Evolutionary conservation across 2,113 vertebrate genomes (phyloP).

Genomic region (Fulica atra): DNA sequence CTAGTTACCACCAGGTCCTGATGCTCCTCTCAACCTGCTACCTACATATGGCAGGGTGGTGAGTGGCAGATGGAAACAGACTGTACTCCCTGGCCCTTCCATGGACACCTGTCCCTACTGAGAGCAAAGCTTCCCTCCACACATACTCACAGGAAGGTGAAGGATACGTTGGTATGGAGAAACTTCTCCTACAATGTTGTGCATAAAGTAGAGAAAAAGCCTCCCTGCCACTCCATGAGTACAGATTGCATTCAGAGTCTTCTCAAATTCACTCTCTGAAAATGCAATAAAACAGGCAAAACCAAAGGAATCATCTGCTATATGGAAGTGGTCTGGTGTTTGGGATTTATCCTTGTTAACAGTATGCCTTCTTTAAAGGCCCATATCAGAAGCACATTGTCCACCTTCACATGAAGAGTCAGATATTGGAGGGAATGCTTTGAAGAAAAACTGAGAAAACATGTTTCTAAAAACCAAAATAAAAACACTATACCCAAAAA

Average conservation of each 20-base stretch:
- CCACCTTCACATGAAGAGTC: background rate
- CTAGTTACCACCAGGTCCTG: background rate
- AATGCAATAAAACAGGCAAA: background rate
- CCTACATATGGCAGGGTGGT: background rate
- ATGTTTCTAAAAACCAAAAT: background rate
- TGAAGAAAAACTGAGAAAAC: background rate
- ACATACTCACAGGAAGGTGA: background rate
- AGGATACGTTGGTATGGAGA: background rate
- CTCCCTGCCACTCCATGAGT: background rate
- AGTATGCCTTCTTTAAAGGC: background rate
- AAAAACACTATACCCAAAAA: background rate
- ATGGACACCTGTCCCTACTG: fast-evolving
- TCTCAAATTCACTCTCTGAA: background rate
- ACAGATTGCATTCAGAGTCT: background rate
- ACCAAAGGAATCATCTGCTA: background rate
- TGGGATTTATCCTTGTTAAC: background rate
- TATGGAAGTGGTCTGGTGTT: background rate
- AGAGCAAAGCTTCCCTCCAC: background rate
- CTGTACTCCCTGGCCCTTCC: fast-evolving
- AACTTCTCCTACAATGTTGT: background rate
- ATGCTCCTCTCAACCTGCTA: background rate
- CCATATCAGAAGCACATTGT: background rate
- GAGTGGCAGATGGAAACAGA: background rate
- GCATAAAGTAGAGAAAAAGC: background rate
- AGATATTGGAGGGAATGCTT: background rate